Evolutionary conservation across 2,113 vertebrate species (phyloP).

Genomic region (Ammodytes marinus): DNA sequence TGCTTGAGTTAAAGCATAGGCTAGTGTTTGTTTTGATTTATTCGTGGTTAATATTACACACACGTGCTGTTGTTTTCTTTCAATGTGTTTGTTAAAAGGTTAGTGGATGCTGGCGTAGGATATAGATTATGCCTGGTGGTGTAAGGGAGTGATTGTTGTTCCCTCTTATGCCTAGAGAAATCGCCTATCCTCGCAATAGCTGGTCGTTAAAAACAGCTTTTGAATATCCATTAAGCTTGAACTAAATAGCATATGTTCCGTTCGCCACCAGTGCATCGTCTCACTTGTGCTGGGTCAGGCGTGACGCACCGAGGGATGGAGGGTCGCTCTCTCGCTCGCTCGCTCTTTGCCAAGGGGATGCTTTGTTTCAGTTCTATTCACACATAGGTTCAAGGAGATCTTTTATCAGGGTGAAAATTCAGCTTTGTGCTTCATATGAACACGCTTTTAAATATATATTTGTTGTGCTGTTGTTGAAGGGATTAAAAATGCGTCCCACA

Average conservation of each 20-base stretch:
- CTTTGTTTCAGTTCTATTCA: slow-evolving; percentile 51
- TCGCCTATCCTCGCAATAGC: fast-evolving
- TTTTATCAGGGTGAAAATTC: not conserved
- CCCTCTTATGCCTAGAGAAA: not conserved
- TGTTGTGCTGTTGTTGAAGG: too few species aligned
- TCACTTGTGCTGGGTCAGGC: slow-evolving; percentile 30
- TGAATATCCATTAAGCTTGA: not conserved
- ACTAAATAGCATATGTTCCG: not conserved
- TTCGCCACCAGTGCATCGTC: slow-evolving; percentile 6
- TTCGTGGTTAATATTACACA: not conserved
- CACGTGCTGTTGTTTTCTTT: not conserved
- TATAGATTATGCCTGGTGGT: slow-evolving; percentile 25
- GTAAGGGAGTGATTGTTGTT: slow-evolving; percentile 25
- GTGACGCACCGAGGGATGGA: slow-evolving; percentile 65
- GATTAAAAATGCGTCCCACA: not conserved
- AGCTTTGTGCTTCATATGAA: fast-evolving
- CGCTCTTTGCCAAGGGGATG: slow-evolving; percentile 20
- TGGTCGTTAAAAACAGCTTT: not conserved
- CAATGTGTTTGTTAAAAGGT: not conserved
- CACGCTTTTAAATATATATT: not conserved
- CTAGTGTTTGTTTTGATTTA: not conserved
- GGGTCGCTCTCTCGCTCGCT: not conserved
- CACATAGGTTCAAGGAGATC: slow-evolving; percentile 1
- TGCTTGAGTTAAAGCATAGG: not conserved
- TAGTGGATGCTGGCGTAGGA: slow-evolving; percentile 45